A percentile compares a stretch with the other conserved stretches of the same genome.
phyloP scores from a whole-genome alignment of 2,888 invertebrate genomes.

The Agriopis marginaria region DNA sequence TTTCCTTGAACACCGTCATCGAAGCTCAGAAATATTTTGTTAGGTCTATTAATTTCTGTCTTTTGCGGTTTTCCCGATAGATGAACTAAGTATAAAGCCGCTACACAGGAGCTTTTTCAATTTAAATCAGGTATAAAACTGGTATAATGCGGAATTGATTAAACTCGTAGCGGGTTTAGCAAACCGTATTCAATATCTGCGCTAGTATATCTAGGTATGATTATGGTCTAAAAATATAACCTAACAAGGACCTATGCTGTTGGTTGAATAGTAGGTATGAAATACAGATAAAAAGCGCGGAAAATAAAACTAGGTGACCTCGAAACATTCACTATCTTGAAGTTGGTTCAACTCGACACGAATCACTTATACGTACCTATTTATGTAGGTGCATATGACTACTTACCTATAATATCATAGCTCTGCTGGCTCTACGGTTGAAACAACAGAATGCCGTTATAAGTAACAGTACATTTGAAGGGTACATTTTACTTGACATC shows the following conservation, averaged over 20 bases:
- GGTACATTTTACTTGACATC: conserved; percentile 19
- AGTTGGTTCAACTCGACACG: conserved; percentile 38
- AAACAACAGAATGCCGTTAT: conserved; percentile 18
- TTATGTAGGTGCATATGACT: not conserved
- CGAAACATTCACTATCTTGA: conserved; percentile 55
- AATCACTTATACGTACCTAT: conserved; percentile 23
- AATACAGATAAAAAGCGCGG: conserved; percentile 44
- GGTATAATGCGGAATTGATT: too few species aligned
- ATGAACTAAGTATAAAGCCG: too few species aligned
- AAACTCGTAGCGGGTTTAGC: too few species aligned
- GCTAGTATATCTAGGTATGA: too few species aligned
- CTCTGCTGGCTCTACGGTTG: conserved; percentile 5
- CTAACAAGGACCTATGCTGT: conserved; percentile 8
- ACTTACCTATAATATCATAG: conserved; percentile 6
- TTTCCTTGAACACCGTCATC: too few species aligned
- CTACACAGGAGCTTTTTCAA: too few species aligned
- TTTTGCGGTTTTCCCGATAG: too few species aligned
- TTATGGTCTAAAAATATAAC: conserved; percentile 17
- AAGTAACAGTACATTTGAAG: conserved; percentile 19
- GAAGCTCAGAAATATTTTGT: too few species aligned
- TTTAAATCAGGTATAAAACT: too few species aligned
- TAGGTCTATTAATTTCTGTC: too few species aligned
- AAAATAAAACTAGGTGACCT: conserved; percentile 57
- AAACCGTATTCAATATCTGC: too few species aligned
- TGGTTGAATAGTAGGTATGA: conserved; percentile 34